Conservation (phyloP, 2,113 vertebrate genomes). For the Bambusicola thoracicus region DNA sequence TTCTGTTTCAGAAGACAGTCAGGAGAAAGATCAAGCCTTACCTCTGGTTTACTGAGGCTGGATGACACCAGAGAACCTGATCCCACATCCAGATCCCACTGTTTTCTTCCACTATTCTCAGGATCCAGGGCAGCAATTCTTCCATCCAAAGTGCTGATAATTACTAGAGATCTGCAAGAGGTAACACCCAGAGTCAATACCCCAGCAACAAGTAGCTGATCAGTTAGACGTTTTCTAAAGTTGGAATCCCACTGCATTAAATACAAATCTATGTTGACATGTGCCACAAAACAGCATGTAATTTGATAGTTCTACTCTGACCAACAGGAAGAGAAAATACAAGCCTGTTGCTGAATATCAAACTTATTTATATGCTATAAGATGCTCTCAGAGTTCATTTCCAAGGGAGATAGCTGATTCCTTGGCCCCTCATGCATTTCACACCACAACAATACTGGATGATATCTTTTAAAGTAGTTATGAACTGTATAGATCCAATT, state of each 20-base stretch:
- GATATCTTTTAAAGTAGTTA: not conserved
- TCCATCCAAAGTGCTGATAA: conserved; percentile 97
- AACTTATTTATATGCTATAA: not conserved
- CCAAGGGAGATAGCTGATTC: not conserved
- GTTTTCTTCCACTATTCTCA: conserved; percentile 91
- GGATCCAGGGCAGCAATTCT: conserved; percentile 94
- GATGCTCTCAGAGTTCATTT: not conserved
- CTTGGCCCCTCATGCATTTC: not conserved
- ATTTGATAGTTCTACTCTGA: not conserved
- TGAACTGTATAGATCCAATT: not conserved
- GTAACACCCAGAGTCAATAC: conserved; percentile 8
- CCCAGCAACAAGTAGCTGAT: not conserved
- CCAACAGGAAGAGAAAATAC: not conserved
- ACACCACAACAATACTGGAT: not conserved
- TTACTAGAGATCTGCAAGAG: conserved; percentile 87
- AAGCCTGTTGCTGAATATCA: not conserved
- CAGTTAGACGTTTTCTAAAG: not conserved
- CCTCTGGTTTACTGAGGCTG: conserved; percentile 97
- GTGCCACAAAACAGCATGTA: not conserved
- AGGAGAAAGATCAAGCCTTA: conserved; percentile 65
- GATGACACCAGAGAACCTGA: conserved; percentile 95
- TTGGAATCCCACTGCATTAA: not conserved
- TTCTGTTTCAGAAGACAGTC: not conserved
- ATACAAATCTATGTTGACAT: not conserved
- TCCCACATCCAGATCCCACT: conserved; percentile 97